Percentiles rank a stretch among this genome's conserved stretches.
Conservation (phyloP, 2,888 invertebrate species). For the Trachelus iudaicus region DNA sequence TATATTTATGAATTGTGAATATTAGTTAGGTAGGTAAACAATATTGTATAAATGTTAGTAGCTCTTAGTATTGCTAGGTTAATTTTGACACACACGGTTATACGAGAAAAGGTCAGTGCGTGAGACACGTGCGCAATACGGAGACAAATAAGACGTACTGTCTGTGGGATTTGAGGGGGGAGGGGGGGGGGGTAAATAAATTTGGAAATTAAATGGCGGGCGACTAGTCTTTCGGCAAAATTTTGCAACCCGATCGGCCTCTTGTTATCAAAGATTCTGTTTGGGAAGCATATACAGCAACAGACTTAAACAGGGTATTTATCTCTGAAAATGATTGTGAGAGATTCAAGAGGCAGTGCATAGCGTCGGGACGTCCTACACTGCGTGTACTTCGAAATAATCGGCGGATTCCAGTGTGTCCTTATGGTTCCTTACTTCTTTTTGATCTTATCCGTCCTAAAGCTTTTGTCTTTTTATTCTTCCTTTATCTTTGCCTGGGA, state of each 20-base stretch:
- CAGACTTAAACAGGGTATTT: constrained; percentile 54
- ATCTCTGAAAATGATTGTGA: not conserved
- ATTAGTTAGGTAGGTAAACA: constrained; percentile 37
- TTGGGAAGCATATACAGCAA: not conserved
- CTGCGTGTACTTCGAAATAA: not conserved
- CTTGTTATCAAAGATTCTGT: not conserved
- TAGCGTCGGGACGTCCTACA: not conserved
- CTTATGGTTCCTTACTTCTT: not conserved
- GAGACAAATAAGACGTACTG: not conserved
- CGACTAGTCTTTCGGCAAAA: not conserved
- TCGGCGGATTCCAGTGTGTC: not conserved
- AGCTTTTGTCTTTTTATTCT: not conserved
- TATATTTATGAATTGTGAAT: constrained; percentile 52
- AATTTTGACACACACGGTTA: not conserved
- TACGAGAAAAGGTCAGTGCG: not conserved
- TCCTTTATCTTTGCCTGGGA: not conserved
- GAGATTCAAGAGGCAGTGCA: constrained; percentile 4
- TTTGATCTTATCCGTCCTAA: not conserved
- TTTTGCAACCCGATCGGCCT: not conserved
- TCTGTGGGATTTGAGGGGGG: not conserved
- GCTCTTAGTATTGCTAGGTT: constrained; percentile 23
- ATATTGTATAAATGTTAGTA: constrained; percentile 44
- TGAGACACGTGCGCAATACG: not conserved
- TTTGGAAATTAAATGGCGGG: not conserved
- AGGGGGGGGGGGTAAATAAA: not conserved